A percentile compares a stretch with the other conserved stretches of the same genome.
These are phyloP conservation scores for Drosophila bunnanda DNA, from an alignment of 2,888 invertebrate genomes.

Conservation along the genomic window DNA sequence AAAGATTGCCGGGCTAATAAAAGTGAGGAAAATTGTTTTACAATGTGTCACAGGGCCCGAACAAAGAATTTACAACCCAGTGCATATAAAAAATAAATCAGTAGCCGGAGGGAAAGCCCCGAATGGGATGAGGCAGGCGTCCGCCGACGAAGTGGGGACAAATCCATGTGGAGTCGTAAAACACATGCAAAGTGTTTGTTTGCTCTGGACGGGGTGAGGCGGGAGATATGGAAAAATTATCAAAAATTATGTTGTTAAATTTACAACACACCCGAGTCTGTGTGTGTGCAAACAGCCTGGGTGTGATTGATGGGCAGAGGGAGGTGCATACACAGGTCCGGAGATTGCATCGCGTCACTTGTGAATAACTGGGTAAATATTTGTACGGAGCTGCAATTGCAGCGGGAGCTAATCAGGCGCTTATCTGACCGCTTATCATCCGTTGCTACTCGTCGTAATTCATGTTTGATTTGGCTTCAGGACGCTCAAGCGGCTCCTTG, in stretches of 20 bases:
- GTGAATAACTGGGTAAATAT: constrained; percentile 77
- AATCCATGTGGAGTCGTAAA: constrained; percentile 73
- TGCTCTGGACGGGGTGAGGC: constrained; percentile 1
- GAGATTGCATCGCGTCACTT: constrained; percentile 69
- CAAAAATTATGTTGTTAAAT: constrained; percentile 81
- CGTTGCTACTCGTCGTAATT: constrained; percentile 59
- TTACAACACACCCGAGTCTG: constrained; percentile 65
- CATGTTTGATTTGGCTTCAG: constrained; percentile 40
- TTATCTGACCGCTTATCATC: constrained; percentile 63
- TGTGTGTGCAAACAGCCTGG: constrained; percentile 58
- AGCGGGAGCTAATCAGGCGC: constrained; percentile 72
- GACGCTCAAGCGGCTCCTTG: constrained; percentile 41
- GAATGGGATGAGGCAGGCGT: neutral
- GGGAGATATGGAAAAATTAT: constrained; percentile 64
- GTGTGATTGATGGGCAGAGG: constrained; percentile 68
- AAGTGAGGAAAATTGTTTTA: constrained; percentile 67
- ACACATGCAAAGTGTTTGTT: constrained; percentile 69
- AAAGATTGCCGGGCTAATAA: constrained; percentile 37
- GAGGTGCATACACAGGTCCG: constrained; percentile 1
- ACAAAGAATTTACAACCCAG: constrained; percentile 51
- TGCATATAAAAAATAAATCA: constrained; percentile 51
- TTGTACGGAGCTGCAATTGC: constrained; percentile 39
- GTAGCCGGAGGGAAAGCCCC: constrained; percentile 28
- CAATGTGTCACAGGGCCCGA: constrained; percentile 51
- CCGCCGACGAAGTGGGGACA: constrained; percentile 41